Evolutionary conservation across 2,888 invertebrate species (phyloP).

Genomic region (Adelognathus sp.): DNA sequence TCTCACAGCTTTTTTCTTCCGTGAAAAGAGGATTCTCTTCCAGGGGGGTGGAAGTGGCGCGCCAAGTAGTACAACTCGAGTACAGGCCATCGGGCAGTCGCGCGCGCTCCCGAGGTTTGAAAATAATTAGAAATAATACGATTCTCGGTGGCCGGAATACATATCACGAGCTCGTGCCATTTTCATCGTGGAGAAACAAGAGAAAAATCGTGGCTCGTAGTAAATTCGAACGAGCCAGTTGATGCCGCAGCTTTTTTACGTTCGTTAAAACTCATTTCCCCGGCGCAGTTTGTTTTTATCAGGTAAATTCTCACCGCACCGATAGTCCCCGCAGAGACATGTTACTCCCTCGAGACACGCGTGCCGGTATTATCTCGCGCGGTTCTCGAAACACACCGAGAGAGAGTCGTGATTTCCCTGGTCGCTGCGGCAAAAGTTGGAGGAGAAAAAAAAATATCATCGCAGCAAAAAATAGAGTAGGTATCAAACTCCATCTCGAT

Average conservation of each 20-base stretch:
- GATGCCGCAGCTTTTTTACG: conserved; percentile 23
- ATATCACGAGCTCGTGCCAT: conserved; percentile 8
- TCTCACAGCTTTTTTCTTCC: not conserved
- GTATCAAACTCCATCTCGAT: conserved; percentile 1
- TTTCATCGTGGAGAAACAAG: not conserved
- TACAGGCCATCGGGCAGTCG: not conserved
- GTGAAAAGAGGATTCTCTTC: not conserved
- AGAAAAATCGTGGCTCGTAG: conserved; percentile 3
- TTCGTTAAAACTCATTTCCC: conserved; percentile 19
- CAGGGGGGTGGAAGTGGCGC: not conserved
- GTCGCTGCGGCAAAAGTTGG: not conserved
- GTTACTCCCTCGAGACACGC: conserved; percentile 30
- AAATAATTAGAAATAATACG: conserved; percentile 54
- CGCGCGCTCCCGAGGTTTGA: conserved; percentile 1
- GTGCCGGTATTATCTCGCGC: conserved; percentile 28
- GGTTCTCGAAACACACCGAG: conserved; percentile 6
- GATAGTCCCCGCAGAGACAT: conserved; percentile 25
- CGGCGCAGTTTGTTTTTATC: conserved; percentile 30
- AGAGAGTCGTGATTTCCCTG: conserved; percentile 32
- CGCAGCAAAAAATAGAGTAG: not conserved
- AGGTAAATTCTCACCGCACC: conserved; percentile 33
- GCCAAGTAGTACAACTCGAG: conserved; percentile 35
- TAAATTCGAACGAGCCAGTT: not conserved
- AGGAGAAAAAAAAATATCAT: not conserved
- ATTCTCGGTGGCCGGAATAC: conserved; percentile 7